These are phyloP conservation scores for Formica selysi DNA, from an alignment of 1,140 invertebrate genomes.

Conservation along the genomic window DNA sequence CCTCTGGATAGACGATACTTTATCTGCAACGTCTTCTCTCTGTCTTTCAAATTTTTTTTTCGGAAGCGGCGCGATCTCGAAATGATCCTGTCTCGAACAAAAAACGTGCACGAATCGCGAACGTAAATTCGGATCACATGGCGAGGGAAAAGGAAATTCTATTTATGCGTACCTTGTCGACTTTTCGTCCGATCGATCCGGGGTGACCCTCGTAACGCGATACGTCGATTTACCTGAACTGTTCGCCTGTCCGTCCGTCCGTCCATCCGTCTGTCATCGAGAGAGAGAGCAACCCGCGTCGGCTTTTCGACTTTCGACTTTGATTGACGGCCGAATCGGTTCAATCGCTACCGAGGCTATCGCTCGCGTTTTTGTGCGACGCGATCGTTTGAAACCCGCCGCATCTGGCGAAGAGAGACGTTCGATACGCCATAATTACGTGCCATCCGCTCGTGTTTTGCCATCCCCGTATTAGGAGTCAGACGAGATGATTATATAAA, in stretches of 20 bases:
- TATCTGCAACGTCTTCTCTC: background rate
- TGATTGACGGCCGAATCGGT: conserved; percentile 72
- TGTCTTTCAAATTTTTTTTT: conserved; percentile 7
- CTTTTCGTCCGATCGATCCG: conserved; percentile 7
- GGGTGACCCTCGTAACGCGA: conserved; percentile 67
- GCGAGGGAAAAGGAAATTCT: background rate
- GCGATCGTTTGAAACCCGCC: conserved; percentile 35
- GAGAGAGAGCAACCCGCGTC: conserved; percentile 37
- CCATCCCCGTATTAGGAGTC: conserved; percentile 5
- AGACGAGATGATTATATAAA: background rate
- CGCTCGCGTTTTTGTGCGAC: conserved; percentile 49
- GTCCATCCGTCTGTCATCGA: conserved; percentile 54
- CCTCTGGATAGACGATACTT: background rate
- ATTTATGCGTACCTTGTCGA: conserved; percentile 27
- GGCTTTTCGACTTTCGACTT: conserved; percentile 75
- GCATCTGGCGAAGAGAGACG: conserved; percentile 56
- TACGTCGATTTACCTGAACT: conserved; percentile 68
- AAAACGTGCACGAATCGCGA: background rate
- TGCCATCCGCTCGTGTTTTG: conserved; percentile 38
- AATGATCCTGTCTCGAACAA: background rate
- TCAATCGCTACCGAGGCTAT: conserved; percentile 55
- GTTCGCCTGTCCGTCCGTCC: conserved; percentile 39
- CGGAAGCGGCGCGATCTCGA: background rate
- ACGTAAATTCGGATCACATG: background rate
- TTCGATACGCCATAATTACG: conserved; percentile 51